A percentile compares a stretch with the other conserved stretches of the same genome.
These are phyloP conservation scores for Natrix natrix DNA, from an alignment of 2,797 vertebrate genomes.

Conservation along the genomic window DNA sequence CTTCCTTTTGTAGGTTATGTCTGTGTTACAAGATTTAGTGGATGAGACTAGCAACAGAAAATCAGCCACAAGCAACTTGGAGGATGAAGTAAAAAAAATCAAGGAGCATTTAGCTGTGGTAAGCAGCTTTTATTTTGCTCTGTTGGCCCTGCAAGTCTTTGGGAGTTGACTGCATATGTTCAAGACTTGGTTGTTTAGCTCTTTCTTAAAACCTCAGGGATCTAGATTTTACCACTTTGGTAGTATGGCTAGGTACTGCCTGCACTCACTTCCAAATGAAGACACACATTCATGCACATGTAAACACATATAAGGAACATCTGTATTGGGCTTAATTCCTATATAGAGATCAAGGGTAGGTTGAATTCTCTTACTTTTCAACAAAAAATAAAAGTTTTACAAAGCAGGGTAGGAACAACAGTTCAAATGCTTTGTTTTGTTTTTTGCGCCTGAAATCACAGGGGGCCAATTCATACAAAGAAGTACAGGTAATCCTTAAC, in stretches of 20 bases:
- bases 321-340: neutral
- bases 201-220: neutral
- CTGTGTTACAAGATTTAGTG: conserved; percentile 66
- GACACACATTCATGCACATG: neutral
- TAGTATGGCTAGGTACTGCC: neutral
- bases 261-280: neutral
- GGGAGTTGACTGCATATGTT: neutral
- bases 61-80: conserved; percentile 47
- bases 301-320: neutral
- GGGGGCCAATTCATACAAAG: neutral
- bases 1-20: conserved; percentile 58
- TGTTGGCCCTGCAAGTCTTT: neutral
- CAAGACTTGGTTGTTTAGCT: neutral
- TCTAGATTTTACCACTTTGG: neutral
- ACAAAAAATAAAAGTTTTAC: neutral
- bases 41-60: conserved; percentile 66
- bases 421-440: neutral
- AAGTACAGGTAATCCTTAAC: neutral
- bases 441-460: neutral
- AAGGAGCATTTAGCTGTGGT: conserved; percentile 42
- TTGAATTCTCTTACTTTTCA: neutral
- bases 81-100: conserved; percentile 55
- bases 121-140: neutral
- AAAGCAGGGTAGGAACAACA: neutral
- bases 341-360: neutral